Percentiles rank a stretch among this genome's conserved stretches.
Conservation (phyloP, 2,113 vertebrate genomes). For the Crotalus tigris region DNA sequence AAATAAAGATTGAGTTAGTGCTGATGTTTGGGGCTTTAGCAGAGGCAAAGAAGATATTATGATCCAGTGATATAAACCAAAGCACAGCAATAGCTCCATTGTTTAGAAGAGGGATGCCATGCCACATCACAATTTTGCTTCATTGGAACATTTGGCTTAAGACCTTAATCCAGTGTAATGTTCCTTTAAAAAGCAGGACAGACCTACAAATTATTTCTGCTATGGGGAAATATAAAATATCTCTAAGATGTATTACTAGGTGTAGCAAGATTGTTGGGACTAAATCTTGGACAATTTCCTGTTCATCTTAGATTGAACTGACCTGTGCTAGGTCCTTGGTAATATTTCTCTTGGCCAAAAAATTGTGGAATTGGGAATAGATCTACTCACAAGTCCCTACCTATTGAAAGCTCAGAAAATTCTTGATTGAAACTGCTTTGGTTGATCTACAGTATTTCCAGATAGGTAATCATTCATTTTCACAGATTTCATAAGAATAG, state of each 20-base stretch:
- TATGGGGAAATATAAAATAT: not conserved
- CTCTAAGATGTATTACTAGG: not conserved
- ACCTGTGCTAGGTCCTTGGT: not conserved
- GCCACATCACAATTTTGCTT: not conserved
- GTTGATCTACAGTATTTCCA: constrained; percentile 25
- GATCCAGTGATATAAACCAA: not conserved
- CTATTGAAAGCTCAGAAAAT: not conserved
- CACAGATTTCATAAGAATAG: constrained; percentile 5
- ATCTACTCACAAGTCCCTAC: not conserved
- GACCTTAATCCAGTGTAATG: not conserved
- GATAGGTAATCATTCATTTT: constrained; percentile 40
- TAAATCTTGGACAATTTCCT: not conserved
- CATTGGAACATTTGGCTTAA: not conserved
- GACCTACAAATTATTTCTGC: not conserved
- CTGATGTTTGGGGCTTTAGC: not conserved
- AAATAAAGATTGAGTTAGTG: not conserved
- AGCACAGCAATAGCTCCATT: not conserved
- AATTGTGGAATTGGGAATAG: not conserved
- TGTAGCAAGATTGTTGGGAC: not conserved
- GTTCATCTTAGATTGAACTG: not conserved
- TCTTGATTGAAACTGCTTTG: not conserved
- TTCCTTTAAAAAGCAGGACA: not conserved
- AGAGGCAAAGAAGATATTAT: not conserved
- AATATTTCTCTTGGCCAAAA: not conserved
- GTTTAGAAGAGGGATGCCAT: not conserved